Percentiles rank a stretch among this genome's conserved stretches.
phyloP scores from a whole-genome alignment of 2,888 invertebrate species.

The Orchesella flavescens region DNA sequence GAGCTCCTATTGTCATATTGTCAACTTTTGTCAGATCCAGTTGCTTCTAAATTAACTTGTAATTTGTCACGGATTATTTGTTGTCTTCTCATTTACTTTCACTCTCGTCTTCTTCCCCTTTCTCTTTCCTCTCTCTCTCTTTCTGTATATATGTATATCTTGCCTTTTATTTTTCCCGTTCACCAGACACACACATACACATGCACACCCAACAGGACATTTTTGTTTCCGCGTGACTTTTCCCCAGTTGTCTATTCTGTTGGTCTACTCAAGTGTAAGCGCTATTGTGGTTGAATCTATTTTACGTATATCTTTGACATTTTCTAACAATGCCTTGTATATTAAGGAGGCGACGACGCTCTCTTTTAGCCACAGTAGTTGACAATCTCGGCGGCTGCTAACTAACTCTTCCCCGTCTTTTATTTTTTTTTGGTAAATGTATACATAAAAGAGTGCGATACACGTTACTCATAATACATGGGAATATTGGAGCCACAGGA shows the following conservation, averaged over 20 bases:
- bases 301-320: neutral
- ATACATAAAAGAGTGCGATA: too few species aligned
- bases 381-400: neutral
- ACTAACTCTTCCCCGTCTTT: neutral
- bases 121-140: constrained; percentile 9
- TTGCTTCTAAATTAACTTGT: constrained; percentile 55
- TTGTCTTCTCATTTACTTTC: constrained; percentile 50
- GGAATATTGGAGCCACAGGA: too few species aligned
- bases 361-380: too few species aligned
- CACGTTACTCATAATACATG: too few species aligned
- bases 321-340: neutral
- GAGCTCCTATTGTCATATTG: constrained; percentile 42
- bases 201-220: too few species aligned
- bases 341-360: too few species aligned
- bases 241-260: neutral
- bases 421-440: too few species aligned
- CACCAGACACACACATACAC: too few species aligned
- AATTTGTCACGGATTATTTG: constrained; percentile 54
- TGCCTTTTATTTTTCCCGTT: neutral
- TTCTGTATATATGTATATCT: neutral
- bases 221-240: too few species aligned
- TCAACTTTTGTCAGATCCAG: constrained; percentile 54
- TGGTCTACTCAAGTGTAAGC: neutral
- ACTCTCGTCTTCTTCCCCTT: neutral
- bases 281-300: neutral